Percentiles rank a stretch among this genome's conserved stretches.
Evolutionary conservation across 1,140 invertebrate genomes (phyloP).

Genomic region (Heliconius eleuchia): DNA sequence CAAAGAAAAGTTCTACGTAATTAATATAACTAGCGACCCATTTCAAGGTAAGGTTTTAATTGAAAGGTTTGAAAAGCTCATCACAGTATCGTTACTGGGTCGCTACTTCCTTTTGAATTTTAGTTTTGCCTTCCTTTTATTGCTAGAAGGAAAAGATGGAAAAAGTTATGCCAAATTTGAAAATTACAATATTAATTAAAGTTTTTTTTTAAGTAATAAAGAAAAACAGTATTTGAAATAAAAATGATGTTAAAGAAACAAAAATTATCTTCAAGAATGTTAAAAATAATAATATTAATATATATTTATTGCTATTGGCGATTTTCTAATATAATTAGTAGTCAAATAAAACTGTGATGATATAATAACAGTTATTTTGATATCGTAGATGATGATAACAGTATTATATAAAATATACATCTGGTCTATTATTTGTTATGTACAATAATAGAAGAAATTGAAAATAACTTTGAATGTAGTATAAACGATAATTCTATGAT

Average conservation of each 20-base stretch:
- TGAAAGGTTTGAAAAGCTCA: constrained; percentile 21
- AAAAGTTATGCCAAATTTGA: not conserved
- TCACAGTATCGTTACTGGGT: constrained; percentile 19
- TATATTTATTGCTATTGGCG: too few species aligned
- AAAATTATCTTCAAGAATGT: too few species aligned
- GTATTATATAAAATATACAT: not conserved
- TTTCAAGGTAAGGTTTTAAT: constrained; percentile 28
- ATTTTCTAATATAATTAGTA: too few species aligned
- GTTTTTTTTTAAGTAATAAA: not conserved
- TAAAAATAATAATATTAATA: too few species aligned
- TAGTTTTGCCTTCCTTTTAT: not conserved
- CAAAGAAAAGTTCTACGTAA: constrained; percentile 18
- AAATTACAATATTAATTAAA: not conserved
- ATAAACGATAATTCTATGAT: not conserved
- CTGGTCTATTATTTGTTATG: not conserved
- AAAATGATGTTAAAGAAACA: too few species aligned
- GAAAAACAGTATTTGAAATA: too few species aligned
- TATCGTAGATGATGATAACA: too few species aligned
- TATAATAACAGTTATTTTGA: too few species aligned
- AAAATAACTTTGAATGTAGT: not conserved
- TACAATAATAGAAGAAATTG: not conserved
- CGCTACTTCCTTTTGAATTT: constrained; percentile 22
- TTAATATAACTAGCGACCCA: constrained; percentile 25
- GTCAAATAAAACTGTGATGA: too few species aligned
- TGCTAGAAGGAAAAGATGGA: not conserved